These are phyloP conservation scores for Peromyscus leucopus DNA, from an alignment of 2,113 vertebrate genomes.

Conservation along the genomic window DNA sequence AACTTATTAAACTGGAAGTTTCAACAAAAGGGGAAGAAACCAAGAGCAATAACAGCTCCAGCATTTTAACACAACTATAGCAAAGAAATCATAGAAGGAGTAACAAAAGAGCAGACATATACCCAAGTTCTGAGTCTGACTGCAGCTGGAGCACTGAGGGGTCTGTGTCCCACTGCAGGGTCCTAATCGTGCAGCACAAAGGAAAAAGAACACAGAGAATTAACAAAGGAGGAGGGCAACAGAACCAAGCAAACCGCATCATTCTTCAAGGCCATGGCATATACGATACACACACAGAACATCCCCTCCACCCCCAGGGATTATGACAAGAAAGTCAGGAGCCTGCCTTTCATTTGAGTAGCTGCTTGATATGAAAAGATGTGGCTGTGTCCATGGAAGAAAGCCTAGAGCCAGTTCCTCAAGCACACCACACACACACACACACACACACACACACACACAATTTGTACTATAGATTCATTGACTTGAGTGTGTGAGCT, in stretches of 20 bases:
- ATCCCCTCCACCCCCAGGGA: neutral
- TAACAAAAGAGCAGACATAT: conserved; percentile 89
- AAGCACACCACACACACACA: neutral
- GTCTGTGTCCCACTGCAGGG: conserved; percentile 99
- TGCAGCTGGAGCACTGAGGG: conserved; percentile 99
- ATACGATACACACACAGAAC: conserved; percentile 73
- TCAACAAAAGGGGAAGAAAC: conserved; percentile 59
- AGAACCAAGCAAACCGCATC: conserved; percentile 71
- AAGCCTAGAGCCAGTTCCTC: neutral
- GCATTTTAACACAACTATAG: conserved; percentile 82
- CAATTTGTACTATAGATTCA: neutral
- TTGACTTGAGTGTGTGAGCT: neutral
- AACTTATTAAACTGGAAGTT: conserved; percentile 69
- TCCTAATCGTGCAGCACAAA: conserved; percentile 93
- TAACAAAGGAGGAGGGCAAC: conserved; percentile 87
- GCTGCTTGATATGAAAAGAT: neutral
- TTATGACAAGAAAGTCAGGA: neutral
- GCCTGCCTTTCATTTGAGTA: neutral
- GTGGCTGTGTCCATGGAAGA: neutral
- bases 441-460: neutral
- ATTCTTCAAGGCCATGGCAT: conserved; percentile 82
- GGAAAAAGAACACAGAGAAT: conserved; percentile 91
- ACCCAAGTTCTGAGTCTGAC: conserved; percentile 99
- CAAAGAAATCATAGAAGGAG: conserved; percentile 81
- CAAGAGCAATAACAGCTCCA: conserved; percentile 52